phyloP scores from a whole-genome alignment of 92 coral and sea anemone genomes.

The Anthopleura xanthogrammica region DNA sequence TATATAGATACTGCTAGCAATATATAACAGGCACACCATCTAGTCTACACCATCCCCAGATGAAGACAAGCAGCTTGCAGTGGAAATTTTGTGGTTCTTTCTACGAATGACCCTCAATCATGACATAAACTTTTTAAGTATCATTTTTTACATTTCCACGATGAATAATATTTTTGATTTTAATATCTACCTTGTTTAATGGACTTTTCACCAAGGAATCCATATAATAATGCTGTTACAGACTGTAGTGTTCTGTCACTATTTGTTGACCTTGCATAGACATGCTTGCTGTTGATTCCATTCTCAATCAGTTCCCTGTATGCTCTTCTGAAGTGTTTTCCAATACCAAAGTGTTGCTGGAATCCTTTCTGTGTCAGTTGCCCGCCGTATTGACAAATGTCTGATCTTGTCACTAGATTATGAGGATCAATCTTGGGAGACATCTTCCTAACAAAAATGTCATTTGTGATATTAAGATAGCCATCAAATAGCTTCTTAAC shows the following conservation, averaged over 20 bases:
- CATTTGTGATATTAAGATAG: slow-evolving; percentile 34
- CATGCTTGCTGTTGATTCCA: slow-evolving; percentile 32
- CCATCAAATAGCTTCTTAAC: slow-evolving; percentile 53
- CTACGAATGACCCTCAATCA: no score
- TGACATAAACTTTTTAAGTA: no score
- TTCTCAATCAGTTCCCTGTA: slow-evolving; percentile 49
- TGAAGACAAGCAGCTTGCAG: no score
- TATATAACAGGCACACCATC: no score
- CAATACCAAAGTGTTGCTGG: slow-evolving; percentile 77
- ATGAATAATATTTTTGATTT: no score
- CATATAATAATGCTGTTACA: slow-evolving; percentile 84
- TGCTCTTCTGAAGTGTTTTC: slow-evolving; percentile 59
- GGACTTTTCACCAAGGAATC: slow-evolving; percentile 61
- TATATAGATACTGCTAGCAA: no score
- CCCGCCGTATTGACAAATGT: slow-evolving; percentile 52
- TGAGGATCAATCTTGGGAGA: slow-evolving; percentile 23
- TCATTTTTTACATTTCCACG: no score
- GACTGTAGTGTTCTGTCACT: slow-evolving; percentile 75
- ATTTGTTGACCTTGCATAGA: slow-evolving; percentile 69
- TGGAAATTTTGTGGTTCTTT: no score
- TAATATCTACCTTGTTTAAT: slow-evolving; percentile 35
- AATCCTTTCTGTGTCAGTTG: slow-evolving; percentile 78
- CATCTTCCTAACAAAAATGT: slow-evolving; percentile 24
- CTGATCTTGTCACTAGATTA: slow-evolving; percentile 22
- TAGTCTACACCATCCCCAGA: no score